These are phyloP conservation scores for Sinonovacula constricta DNA, from an alignment of 1,140 invertebrate species.

Conservation along the genomic window DNA sequence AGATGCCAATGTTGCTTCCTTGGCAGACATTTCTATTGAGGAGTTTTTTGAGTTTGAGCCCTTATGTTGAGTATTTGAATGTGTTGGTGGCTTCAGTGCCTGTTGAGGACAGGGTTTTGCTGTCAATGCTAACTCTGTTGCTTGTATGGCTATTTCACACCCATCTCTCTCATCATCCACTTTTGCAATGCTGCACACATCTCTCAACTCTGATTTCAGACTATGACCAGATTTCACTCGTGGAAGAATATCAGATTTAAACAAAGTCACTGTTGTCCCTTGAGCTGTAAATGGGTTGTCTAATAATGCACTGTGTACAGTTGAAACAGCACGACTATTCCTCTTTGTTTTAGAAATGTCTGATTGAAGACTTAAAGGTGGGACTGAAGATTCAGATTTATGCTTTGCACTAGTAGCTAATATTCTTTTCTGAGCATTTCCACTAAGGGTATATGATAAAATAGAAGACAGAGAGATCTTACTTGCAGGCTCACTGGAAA, in stretches of 20 bases:
- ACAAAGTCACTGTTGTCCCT: not conserved
- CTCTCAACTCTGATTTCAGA: not conserved
- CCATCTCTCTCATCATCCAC: not conserved
- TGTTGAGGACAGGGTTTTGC: slow-evolving; percentile 32
- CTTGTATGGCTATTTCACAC: not conserved
- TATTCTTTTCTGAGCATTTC: slow-evolving; percentile 10
- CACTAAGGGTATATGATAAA: slow-evolving; percentile 17
- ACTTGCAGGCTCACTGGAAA: slow-evolving; percentile 43
- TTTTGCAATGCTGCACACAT: not conserved
- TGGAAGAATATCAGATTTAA: not conserved
- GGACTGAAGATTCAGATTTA: slow-evolving; percentile 10
- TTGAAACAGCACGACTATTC: not conserved
- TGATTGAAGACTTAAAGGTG: not conserved
- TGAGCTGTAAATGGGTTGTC: not conserved
- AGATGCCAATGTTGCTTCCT: slow-evolving; percentile 31
- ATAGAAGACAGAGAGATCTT: slow-evolving; percentile 23
- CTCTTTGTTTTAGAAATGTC: not conserved
- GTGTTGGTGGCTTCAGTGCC: not conserved
- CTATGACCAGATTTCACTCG: not conserved
- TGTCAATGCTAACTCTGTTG: slow-evolving; percentile 16
- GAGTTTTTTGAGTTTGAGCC: not conserved
- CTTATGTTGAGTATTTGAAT: slow-evolving; percentile 13
- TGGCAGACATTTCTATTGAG: slow-evolving; percentile 9
- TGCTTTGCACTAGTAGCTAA: slow-evolving; percentile 16
- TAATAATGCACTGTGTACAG: not conserved